Evolutionary conservation across 2,888 invertebrate species (phyloP).

Genomic region (Elegia similella): DNA sequence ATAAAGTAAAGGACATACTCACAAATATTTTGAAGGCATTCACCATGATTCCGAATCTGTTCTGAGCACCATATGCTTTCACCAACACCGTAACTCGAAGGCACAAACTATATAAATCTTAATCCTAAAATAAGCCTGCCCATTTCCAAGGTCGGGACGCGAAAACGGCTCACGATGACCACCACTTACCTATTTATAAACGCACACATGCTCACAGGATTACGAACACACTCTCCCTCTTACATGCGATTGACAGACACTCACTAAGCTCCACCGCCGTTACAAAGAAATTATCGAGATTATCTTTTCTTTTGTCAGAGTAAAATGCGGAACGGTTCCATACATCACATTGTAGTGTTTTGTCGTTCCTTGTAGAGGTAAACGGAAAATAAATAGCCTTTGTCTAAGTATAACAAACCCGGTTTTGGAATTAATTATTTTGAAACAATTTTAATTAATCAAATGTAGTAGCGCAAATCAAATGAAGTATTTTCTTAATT

Average conservation of each 20-base stretch:
- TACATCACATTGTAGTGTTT: conserved; percentile 10
- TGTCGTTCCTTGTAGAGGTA: conserved; percentile 2
- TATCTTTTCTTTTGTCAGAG: conserved; percentile 26
- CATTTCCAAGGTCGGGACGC: conserved; percentile 73
- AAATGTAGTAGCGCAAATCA: too few species aligned
- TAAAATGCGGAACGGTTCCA: conserved; percentile 27
- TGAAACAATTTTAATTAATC: too few species aligned
- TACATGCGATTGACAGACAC: conserved; percentile 33
- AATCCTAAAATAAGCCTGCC: conserved; percentile 41
- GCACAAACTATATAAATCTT: conserved; percentile 26
- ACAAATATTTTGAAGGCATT: conserved; percentile 15
- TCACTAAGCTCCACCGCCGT: conserved; percentile 35
- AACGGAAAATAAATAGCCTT: neutral
- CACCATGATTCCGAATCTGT: conserved; percentile 13
- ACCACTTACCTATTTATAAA: conserved; percentile 75
- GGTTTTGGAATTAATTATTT: too few species aligned
- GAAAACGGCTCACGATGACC: conserved; percentile 57
- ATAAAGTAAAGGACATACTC: neutral
- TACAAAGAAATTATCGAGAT: conserved; percentile 31
- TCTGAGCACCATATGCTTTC: conserved; percentile 34
- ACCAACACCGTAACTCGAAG: conserved; percentile 39
- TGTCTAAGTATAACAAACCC: neutral
- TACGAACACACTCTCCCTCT: conserved; percentile 24
- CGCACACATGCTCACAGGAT: conserved; percentile 54
- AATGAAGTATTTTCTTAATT: too few species aligned